Conservation (phyloP, 2,113 vertebrate species). For the Potamarius usumacintae region DNA sequence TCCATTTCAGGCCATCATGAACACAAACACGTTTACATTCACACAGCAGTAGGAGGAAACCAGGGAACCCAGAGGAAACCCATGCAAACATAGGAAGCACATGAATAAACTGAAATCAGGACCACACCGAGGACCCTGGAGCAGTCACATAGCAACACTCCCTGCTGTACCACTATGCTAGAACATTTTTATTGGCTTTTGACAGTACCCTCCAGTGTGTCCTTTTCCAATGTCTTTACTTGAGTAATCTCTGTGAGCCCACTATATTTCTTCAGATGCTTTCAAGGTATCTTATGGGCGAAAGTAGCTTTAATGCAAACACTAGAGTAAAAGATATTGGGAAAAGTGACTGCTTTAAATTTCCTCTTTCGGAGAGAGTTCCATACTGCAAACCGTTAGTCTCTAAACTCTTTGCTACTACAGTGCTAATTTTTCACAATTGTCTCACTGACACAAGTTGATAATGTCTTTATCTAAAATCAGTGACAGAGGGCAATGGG, state of each 20-base stretch:
- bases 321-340: not conserved
- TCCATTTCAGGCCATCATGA: not conserved
- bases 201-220: not conserved
- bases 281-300: not conserved
- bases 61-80: not conserved
- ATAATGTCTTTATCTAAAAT: not conserved
- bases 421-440: not conserved
- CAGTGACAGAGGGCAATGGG: not conserved
- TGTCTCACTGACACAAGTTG: not conserved
- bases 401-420: not conserved
- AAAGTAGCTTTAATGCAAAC: not conserved
- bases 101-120: not conserved
- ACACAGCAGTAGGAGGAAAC: not conserved
- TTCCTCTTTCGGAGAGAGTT: not conserved
- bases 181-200: conserved; percentile 6
- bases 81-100: not conserved
- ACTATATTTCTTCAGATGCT: not conserved
- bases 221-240: conserved; percentile 1
- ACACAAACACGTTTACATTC: not conserved
- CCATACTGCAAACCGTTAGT: not conserved
- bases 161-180: not conserved
- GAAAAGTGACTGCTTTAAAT: not conserved
- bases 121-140: not conserved
- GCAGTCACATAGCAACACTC: not conserved
- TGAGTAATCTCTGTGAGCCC: not conserved